Percentiles rank a stretch among this genome's conserved stretches.
Evolutionary conservation across 2,113 vertebrate species (phyloP).

Genomic region (Tetrao urogallus): DNA sequence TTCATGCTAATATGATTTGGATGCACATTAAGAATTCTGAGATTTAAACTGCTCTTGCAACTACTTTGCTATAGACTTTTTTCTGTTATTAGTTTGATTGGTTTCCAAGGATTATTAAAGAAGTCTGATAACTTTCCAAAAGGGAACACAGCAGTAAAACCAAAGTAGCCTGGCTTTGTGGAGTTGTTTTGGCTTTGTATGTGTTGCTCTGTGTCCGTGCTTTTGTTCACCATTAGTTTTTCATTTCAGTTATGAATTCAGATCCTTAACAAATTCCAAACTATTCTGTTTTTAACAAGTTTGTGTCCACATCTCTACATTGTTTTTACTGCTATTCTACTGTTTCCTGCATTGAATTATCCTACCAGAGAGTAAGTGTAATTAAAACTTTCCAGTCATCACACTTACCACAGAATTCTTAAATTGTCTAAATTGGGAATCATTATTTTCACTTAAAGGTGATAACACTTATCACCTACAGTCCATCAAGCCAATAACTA

Average conservation of each 20-base stretch:
- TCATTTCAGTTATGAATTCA: background rate
- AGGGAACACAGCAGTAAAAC: background rate
- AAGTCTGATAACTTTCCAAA: background rate
- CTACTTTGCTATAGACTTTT: background rate
- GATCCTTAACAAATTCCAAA: background rate
- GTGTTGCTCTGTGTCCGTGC: background rate
- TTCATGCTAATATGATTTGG: background rate
- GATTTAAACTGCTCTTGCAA: background rate
- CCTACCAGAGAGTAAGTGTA: background rate
- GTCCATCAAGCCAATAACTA: background rate
- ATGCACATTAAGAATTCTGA: background rate
- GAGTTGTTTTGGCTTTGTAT: background rate
- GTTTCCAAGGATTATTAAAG: background rate
- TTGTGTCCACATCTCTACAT: background rate
- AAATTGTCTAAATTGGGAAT: background rate
- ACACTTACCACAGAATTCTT: background rate
- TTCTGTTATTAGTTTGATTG: background rate
- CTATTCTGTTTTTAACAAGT: background rate
- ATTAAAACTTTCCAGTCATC: background rate
- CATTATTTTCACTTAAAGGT: background rate
- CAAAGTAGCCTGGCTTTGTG: background rate
- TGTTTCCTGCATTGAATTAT: background rate
- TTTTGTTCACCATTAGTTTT: slow-evolving; percentile 5
- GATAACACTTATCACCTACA: background rate
- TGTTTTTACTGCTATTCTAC: background rate